Evolutionary conservation across 2,113 vertebrate genomes (phyloP), one percentile per base, ranked within the genome.

Genomic region (Planiliza haematocheilus): DNA sequence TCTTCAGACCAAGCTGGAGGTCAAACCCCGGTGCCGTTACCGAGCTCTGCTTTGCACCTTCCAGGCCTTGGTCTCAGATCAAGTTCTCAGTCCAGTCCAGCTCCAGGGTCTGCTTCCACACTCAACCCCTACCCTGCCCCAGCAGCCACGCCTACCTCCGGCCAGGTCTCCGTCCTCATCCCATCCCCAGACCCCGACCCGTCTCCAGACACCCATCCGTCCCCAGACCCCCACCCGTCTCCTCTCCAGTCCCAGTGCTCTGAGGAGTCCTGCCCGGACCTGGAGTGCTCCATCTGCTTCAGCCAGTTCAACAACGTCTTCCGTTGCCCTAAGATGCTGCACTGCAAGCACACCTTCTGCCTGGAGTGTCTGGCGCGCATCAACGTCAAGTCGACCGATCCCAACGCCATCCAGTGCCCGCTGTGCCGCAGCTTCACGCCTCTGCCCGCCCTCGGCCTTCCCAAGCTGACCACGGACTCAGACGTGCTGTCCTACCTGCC

Each of bases 251-350:
- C 71, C 3, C 60, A 2, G 42, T 58, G n/a, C 45, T 46, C 16
- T 0, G 73, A 74, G 1, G 79, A 82, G 0, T 1, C 2, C 55
- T n/a, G 10, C 14, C 91, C 90, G 0, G 93, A 94, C 61, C 76
- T 95, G 85, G 95, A 95, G 81, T 95, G 95, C 17, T 71, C 93
- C 41, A 86, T 95, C 75, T 95, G 95, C 84, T 95, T 94, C 86
- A 91, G 89, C 64, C 86, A 91, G 77, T 95, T 95, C 81, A 93
- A 95, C 89, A 95, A 95, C 17, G 65, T 94, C 63, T 95, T 94
- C 89, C 92, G 91, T 60, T 91, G 93, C 13, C 95, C 94, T n/a
- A 94, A 95, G 79, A 81, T 94, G 87, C 91, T 95, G 4, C 88
- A 90, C 17, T 95, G 95, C 66, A 70, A 70, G 1, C 95, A 95